Base-by-base conservation (phyloP, 37 sponge, comb jelly and placozoan species). In the Haliclona indistincta region DNA sequence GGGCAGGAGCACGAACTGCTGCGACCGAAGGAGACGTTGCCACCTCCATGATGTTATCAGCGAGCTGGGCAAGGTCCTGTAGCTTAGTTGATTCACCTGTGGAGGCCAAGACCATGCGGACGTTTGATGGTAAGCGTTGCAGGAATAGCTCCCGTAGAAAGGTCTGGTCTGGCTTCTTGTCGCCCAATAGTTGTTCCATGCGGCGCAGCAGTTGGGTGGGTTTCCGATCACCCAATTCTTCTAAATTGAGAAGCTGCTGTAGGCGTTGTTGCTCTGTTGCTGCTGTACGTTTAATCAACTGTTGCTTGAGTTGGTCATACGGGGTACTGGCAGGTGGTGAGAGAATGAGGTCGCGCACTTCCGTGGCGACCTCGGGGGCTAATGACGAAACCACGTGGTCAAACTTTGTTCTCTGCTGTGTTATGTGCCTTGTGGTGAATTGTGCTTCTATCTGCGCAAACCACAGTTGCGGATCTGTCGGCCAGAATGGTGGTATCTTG, bases 291-390 rank as follows among this genome's bases (percentile, higher is more conserved):
- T 71, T 1, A 33, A 81, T 71, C 33, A 71, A 47, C 13, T 70
- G 23, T 42, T 39, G 47, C 19, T 43, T 58, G n/a, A 81, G 54
- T 4, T 23, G 20, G 33, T 39, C 54, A 43, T 71, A 81, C 0
- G 73, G 81, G 3, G 15, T 29, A 3, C n/a, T 23, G 7, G 63
- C 2, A 20, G 72, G 81, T 1, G 81, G 81, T 5, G 2, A 30
- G 10, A 81, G 64, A 2, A 71, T 49, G 35, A 81, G 41, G 64
- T 81, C 81, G 1, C 81, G 66, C 22, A 81, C 81, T 38, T 81
- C 81, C 25, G 63, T 26, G 25, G 61, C 73, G 25, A 56, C 11
- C 23, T 79, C 80, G 23, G 72, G 81, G 19, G 72, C 45, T 35
- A 81, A 64, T 35, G 81, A 54, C 30, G 76, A 58, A 33, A 75